Evolutionary conservation across 2,888 invertebrate genomes (phyloP).

Genomic region (Tachina fera): DNA sequence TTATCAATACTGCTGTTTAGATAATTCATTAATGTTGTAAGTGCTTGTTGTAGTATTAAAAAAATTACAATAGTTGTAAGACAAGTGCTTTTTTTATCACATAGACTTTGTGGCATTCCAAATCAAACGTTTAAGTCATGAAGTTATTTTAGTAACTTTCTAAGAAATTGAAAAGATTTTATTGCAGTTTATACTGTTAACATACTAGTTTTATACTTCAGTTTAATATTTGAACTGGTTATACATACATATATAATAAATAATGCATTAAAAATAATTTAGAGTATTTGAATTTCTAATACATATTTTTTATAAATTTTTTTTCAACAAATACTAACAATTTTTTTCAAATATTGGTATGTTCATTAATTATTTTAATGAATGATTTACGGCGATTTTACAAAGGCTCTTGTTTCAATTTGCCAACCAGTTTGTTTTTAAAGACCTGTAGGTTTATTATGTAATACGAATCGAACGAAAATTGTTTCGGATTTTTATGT

Average conservation of each 20-base stretch:
- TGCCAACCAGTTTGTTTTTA: too few relatives aligned
- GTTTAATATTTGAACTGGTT: background rate
- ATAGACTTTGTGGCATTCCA: background rate
- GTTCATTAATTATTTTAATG: too few relatives aligned
- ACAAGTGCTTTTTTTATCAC: constrained; percentile 30
- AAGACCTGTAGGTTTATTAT: too few relatives aligned
- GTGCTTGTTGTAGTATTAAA: background rate
- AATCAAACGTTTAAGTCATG: constrained; percentile 9
- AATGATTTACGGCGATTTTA: too few relatives aligned
- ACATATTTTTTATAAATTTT: too few relatives aligned
- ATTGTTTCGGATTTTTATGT: too few relatives aligned
- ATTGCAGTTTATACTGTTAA: background rate
- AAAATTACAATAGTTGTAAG: constrained; percentile 20
- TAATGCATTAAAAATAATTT: background rate
- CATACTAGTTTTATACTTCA: background rate
- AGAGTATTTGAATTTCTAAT: too few relatives aligned
- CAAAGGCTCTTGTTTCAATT: too few relatives aligned
- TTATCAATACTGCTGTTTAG: constrained; percentile 19
- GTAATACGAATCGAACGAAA: too few relatives aligned
- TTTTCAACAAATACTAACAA: too few relatives aligned
- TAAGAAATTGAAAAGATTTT: background rate
- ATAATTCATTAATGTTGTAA: constrained; percentile 6
- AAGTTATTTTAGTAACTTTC: background rate
- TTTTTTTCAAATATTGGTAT: too few relatives aligned
- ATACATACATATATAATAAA: too few relatives aligned